Evolutionary conservation across 2,888 invertebrate genomes (phyloP).

Genomic region (Agonopterix heracliana): DNA sequence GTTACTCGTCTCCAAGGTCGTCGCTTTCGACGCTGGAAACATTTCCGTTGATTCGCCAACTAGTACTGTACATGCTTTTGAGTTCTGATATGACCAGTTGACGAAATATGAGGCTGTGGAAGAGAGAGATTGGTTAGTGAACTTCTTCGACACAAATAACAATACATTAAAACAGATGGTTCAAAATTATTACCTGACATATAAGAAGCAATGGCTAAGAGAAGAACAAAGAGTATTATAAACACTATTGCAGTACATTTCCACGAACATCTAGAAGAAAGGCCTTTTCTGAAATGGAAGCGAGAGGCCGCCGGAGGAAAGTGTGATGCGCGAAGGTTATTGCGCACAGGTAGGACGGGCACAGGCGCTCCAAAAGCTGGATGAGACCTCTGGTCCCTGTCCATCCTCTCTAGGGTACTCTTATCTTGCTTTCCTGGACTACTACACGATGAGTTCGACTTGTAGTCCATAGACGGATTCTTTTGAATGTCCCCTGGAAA

Average conservation of each 20-base stretch:
- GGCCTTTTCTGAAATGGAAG: slow-evolving; percentile 91
- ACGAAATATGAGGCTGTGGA: slow-evolving; percentile 85
- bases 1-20: slow-evolving; percentile 81
- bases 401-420: slow-evolving; percentile 70
- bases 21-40: slow-evolving; percentile 81
- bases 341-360: slow-evolving; percentile 85
- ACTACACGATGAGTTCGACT: slow-evolving; percentile 90
- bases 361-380: slow-evolving; percentile 80
- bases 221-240: slow-evolving; percentile 87
- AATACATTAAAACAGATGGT: neutral
- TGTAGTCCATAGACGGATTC: slow-evolving; percentile 92
- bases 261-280: slow-evolving; percentile 92
- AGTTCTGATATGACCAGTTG: slow-evolving; percentile 89
- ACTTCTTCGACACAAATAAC: neutral
- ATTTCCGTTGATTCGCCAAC: slow-evolving; percentile 86
- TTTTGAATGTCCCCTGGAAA: slow-evolving; percentile 89
- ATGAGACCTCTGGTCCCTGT: slow-evolving; percentile 78
- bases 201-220: slow-evolving; percentile 89
- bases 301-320: slow-evolving; percentile 83
- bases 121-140: slow-evolving; percentile 12
- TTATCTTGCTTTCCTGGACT: slow-evolving; percentile 82
- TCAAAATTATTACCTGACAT: slow-evolving; percentile 82
- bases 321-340: slow-evolving; percentile 83
- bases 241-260: slow-evolving; percentile 93
- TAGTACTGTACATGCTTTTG: slow-evolving; percentile 89